Conservation (phyloP, 2,888 invertebrate species). For the Andrena bucephala region DNA sequence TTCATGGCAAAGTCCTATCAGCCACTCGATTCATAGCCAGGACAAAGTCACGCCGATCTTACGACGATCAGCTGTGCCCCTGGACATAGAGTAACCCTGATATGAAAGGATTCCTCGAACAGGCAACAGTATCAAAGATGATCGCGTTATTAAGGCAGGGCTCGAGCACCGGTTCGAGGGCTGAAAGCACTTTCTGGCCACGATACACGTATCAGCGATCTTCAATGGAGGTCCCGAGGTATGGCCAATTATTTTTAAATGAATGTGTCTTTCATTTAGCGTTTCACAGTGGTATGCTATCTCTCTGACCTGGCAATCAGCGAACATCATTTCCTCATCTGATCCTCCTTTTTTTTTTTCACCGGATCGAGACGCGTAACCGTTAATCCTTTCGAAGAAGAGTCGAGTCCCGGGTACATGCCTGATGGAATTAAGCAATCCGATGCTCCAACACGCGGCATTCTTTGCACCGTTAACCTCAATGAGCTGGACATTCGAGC, state of each 20-base stretch:
- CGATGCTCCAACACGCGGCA: constrained; percentile 49
- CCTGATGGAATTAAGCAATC: constrained; percentile 77
- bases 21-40: constrained; percentile 13
- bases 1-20: background rate
- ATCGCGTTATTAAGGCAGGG: constrained; percentile 29
- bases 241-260: constrained; percentile 77
- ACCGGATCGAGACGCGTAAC: constrained; percentile 64
- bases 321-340: background rate
- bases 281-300: constrained; percentile 53
- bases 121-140: constrained; percentile 54
- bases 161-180: constrained; percentile 42
- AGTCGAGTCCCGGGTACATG: constrained; percentile 75
- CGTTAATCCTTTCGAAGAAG: constrained; percentile 73
- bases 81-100: constrained; percentile 29
- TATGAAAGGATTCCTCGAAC: constrained; percentile 48
- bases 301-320: constrained; percentile 3
- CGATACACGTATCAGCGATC: constrained; percentile 56
- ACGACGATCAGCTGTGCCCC: constrained; percentile 1
- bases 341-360: background rate
- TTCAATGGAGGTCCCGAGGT: constrained; percentile 34
- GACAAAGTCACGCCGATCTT: constrained; percentile 16
- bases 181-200: constrained; percentile 43
- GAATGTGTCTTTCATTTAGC: constrained; percentile 63
- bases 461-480: constrained; percentile 72
- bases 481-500: constrained; percentile 47